Percentiles rank a stretch among this genome's conserved stretches.
Conservation (phyloP, 2,113 vertebrate species). For the Ciconia boyciana region DNA sequence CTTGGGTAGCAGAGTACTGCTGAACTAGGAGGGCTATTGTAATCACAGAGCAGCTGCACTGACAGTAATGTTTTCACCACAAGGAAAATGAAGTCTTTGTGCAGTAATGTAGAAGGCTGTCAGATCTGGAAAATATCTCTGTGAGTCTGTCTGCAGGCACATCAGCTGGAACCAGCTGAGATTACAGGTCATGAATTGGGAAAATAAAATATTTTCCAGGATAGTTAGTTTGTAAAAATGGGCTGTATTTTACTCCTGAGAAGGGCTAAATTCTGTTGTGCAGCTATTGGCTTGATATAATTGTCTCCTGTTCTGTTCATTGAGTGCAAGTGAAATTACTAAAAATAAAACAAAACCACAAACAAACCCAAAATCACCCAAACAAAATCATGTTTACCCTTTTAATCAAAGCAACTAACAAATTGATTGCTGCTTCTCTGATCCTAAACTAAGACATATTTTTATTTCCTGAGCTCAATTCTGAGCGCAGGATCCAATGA, state of each 20-base stretch:
- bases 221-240: background rate
- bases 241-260: background rate
- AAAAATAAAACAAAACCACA: background rate
- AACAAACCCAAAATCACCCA: background rate
- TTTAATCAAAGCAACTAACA: background rate
- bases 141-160: background rate
- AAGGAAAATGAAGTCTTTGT: slow-evolving; percentile 61
- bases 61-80: slow-evolving; percentile 40
- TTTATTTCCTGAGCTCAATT: background rate
- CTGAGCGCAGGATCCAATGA: background rate
- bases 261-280: background rate
- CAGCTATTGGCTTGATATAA: background rate
- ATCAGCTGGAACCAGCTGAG: slow-evolving; percentile 39
- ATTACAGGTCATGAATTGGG: background rate
- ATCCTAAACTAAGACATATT: background rate
- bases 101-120: slow-evolving; percentile 18
- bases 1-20: background rate
- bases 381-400: background rate
- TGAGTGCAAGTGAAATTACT: background rate
- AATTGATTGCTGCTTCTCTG: background rate
- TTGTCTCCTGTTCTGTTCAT: background rate
- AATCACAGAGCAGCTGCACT: slow-evolving; percentile 39
- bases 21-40: slow-evolving; percentile 38
- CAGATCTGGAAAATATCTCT: slow-evolving; percentile 36
- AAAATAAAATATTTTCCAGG: slow-evolving; percentile 4